These are phyloP conservation scores for Ypsolopha sequella DNA, from an alignment of 2,888 invertebrate species.

Conservation along the genomic window DNA sequence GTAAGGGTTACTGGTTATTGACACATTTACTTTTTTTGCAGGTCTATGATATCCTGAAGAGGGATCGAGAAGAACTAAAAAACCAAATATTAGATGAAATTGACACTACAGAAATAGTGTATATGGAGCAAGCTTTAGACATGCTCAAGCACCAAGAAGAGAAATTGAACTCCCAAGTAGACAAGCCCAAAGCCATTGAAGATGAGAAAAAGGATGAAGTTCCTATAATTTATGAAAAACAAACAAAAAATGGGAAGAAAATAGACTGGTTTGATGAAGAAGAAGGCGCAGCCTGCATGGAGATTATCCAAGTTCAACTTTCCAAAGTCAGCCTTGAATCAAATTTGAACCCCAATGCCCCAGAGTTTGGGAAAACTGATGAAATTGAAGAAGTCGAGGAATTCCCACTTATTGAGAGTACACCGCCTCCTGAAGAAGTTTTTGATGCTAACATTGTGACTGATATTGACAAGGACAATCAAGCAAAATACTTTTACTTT, in stretches of 20 bases:
- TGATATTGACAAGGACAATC: conserved; percentile 50
- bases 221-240: conserved; percentile 39
- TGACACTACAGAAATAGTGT: conserved; percentile 85
- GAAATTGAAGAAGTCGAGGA: conserved; percentile 30
- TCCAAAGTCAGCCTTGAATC: conserved; percentile 25
- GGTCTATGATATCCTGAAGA: conserved; percentile 78
- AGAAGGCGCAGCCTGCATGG: conserved; percentile 44
- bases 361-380: conserved; percentile 29
- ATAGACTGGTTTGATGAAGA: conserved; percentile 57
- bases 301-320: conserved; percentile 33
- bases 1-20: too few species aligned
- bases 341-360: conserved; percentile 46
- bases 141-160: conserved; percentile 72
- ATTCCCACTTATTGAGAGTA: conserved; percentile 35
- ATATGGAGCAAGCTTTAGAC: conserved; percentile 85
- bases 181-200: conserved; percentile 17
- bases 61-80: conserved; percentile 78
- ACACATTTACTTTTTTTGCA: conserved; percentile 22
- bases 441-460: conserved; percentile 27
- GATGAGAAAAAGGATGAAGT: conserved; percentile 15
- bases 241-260: conserved; percentile 36
- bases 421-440: conserved; percentile 16
- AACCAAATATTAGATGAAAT: conserved; percentile 75
- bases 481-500: conserved; percentile 79
- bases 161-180: conserved; percentile 23